Conservation (phyloP, 2,888 invertebrate genomes). For the Erebia ligea region DNA sequence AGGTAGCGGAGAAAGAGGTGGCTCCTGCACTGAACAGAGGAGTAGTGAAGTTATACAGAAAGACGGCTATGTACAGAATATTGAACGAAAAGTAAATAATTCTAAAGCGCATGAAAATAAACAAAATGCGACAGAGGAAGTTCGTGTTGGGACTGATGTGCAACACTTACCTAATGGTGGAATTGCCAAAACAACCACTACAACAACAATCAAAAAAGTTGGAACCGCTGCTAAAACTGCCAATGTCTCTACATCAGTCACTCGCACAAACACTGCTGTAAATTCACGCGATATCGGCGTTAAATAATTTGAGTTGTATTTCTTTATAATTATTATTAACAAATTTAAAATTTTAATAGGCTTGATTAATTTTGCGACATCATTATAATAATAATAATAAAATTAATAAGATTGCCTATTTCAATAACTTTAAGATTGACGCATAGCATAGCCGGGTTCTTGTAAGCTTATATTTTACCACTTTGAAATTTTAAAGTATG, state of each 20-base stretch:
- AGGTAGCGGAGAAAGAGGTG: conserved; percentile 64
- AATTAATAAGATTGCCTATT: conserved; percentile 1
- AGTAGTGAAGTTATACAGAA: conserved; percentile 59
- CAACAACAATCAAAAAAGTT: conserved; percentile 68
- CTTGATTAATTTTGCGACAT: conserved; percentile 9
- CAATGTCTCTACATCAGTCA: conserved; percentile 62
- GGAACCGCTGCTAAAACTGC: conserved; percentile 70
- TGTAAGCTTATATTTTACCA: not conserved
- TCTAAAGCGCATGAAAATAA: conserved; percentile 65
- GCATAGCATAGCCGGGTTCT: not conserved
- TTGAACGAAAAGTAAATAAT: conserved; percentile 62
- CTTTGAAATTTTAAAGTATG: not conserved
- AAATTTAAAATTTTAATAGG: conserved; percentile 12
- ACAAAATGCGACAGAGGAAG: conserved; percentile 65
- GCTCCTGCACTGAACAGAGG: conserved; percentile 55
- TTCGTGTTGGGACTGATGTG: conserved; percentile 67
- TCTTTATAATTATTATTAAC: conserved; percentile 7
- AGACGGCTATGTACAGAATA: conserved; percentile 66
- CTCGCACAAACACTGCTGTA: conserved; percentile 67
- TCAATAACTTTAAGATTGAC: conserved; percentile 3
- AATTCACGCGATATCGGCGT: conserved; percentile 74
- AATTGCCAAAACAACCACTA: conserved; percentile 69
- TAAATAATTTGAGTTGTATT: conserved; percentile 52
- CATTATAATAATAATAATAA: not conserved
- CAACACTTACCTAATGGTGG: conserved; percentile 71